These are phyloP conservation scores for Macrocentrus cingulum DNA, from an alignment of 1,140 invertebrate species.

Conservation along the genomic window DNA sequence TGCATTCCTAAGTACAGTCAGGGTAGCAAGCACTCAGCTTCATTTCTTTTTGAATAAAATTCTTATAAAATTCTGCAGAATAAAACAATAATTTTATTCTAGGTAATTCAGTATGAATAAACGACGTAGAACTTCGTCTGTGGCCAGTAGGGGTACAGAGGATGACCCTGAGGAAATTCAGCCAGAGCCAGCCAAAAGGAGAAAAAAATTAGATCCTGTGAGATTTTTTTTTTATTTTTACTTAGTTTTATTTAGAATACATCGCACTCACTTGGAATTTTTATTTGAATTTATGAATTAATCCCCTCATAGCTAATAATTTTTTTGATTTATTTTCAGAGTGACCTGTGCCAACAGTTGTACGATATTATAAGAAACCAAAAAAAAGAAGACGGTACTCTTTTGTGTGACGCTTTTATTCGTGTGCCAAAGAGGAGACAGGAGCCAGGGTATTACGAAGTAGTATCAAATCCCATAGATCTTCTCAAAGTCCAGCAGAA, in stretches of 20 bases:
- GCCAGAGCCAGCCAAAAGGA: conserved; percentile 55
- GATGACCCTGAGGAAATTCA: conserved; percentile 60
- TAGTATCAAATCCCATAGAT: conserved; percentile 91
- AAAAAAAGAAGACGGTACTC: conserved; percentile 88
- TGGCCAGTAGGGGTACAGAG: conserved; percentile 67
- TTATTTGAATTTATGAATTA: too few relatives aligned
- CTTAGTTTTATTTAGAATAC: too few relatives aligned
- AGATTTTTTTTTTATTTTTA: conserved; percentile 27
- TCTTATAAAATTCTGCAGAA: conserved; percentile 15
- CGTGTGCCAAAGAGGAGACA: conserved; percentile 88
- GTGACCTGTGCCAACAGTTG: conserved; percentile 87
- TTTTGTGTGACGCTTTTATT: conserved; percentile 93
- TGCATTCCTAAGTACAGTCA: too few relatives aligned
- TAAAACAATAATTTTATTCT: conserved; percentile 17
- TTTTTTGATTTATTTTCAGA: conserved; percentile 53
- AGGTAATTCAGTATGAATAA: conserved; percentile 62
- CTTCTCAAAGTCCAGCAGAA: conserved; percentile 93
- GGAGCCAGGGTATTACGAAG: conserved; percentile 88
- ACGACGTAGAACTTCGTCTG: conserved; percentile 69
- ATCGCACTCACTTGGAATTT: too few relatives aligned
- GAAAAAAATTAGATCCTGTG: conserved; percentile 62
- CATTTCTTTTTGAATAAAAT: background rate
- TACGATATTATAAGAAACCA: conserved; percentile 89
- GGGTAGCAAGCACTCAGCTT: too few relatives aligned
- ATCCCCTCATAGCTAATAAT: too few relatives aligned